Evolutionary conservation across 2,888 invertebrate species (phyloP).

Genomic region (Vandiemenella viatica): DNA sequence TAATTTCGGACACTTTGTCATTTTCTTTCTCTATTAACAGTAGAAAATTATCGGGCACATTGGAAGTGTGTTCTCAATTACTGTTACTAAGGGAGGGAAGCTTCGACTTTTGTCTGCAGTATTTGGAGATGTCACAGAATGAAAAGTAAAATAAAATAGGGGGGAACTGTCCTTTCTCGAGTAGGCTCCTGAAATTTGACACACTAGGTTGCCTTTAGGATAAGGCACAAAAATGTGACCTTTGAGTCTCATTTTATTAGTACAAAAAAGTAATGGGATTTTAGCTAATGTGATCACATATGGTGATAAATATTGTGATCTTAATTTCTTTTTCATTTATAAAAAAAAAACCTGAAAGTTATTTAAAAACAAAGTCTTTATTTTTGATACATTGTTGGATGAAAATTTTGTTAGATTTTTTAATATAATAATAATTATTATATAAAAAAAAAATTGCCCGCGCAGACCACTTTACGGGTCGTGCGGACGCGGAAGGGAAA

Average conservation of each 20-base stretch:
- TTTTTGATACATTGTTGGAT: conserved; percentile 52
- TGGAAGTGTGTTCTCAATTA: no score
- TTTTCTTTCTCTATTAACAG: no score
- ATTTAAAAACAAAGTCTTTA: conserved; percentile 39
- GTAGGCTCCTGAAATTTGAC: no score
- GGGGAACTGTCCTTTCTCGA: no score
- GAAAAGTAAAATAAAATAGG: no score
- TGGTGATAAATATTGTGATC: conserved; percentile 12
- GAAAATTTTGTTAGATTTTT: conserved; percentile 37
- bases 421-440: conserved; percentile 25
- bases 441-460: conserved; percentile 9
- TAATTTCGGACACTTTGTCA: no score
- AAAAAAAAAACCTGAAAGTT: conserved; percentile 23
- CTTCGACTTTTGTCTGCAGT: no score
- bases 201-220: no score
- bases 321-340: conserved; percentile 26
- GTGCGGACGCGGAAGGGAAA: conserved; percentile 14
- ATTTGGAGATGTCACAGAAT: no score
- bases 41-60: no score
- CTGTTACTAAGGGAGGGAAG: no score
- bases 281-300: conserved; percentile 17
- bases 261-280: conserved; percentile 18
- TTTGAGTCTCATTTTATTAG: conserved; percentile 19
- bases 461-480: conserved; percentile 14
- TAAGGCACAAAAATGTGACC: no score